phyloP scores from a whole-genome alignment of 2,113 vertebrate species.

The Lota lota region DNA sequence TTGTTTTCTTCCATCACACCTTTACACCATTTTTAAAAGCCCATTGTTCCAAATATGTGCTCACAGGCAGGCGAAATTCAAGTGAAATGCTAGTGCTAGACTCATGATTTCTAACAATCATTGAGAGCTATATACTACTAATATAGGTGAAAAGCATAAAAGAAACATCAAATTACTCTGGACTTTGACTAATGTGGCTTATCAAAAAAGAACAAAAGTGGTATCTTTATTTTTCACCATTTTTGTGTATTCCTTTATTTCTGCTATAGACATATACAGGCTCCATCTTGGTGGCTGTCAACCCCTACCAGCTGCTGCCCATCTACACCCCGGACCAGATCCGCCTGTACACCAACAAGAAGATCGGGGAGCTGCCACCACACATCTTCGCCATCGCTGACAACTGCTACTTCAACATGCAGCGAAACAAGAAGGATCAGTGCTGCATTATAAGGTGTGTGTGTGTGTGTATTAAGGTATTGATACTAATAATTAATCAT shows the following conservation, averaged over 20 bases:
- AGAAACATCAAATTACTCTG: no score
- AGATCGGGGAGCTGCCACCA: slow-evolving; percentile 96
- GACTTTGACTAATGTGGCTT: neutral
- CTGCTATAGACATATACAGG: slow-evolving; percentile 89
- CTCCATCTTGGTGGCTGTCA: slow-evolving; percentile 95
- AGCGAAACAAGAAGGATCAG: slow-evolving; percentile 93
- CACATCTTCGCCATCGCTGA: slow-evolving; percentile 98
- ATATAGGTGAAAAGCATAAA: no score
- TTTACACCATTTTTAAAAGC: no score
- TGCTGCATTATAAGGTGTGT: slow-evolving; percentile 96
- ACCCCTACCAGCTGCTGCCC: slow-evolving; percentile 95
- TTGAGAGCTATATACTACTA: no score
- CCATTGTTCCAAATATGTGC: no score
- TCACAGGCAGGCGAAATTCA: no score
- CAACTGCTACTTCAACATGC: slow-evolving; percentile 99
- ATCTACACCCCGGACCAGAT: slow-evolving; percentile 96
- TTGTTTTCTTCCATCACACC: no score
- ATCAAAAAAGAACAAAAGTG: no score
- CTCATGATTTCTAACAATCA: no score
- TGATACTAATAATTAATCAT: no score
- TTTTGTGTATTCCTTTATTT: slow-evolving; percentile 2
- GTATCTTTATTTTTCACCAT: neutral
- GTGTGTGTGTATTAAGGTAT: neutral
- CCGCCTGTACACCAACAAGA: slow-evolving; percentile 96
- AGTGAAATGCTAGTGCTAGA: no score